Conservation (phyloP, 2,797 vertebrate species). For the Octomys mimax region DNA sequence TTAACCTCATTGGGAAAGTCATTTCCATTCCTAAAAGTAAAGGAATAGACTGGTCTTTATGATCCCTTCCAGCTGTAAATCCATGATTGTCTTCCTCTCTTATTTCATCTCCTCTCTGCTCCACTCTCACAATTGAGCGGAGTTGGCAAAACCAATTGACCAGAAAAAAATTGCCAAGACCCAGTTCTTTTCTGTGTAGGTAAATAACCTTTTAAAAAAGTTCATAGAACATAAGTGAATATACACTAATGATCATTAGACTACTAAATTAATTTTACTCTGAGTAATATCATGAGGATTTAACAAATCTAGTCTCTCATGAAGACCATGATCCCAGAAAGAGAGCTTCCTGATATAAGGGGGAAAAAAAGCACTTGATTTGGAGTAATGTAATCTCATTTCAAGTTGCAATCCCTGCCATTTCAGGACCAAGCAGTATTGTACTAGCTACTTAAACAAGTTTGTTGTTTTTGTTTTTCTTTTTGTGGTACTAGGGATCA, state of each 20-base stretch:
- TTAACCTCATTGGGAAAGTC: background rate
- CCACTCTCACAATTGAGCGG: background rate
- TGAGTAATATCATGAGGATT: background rate
- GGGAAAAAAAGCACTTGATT: background rate
- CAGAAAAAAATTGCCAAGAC: background rate
- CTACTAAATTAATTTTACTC: constrained; percentile 28
- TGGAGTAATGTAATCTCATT: background rate
- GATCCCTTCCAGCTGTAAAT: background rate
- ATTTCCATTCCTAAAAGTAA: background rate
- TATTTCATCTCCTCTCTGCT: background rate
- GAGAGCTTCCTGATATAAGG: background rate
- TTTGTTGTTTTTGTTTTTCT: too few species aligned
- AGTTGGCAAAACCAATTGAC: background rate
- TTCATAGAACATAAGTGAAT: background rate
- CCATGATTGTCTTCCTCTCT: background rate
- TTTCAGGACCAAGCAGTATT: background rate
- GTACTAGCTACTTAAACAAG: background rate
- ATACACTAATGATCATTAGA: background rate
- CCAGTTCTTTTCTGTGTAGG: background rate
- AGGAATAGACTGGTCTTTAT: background rate
- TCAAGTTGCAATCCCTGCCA: background rate
- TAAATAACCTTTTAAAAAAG: background rate
- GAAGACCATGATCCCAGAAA: background rate
- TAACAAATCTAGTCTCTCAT: background rate
- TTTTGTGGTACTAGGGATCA: too few species aligned